Base-by-base conservation (phyloP, 2,113 vertebrate genomes). In the Clarias gariepinus region DNA sequence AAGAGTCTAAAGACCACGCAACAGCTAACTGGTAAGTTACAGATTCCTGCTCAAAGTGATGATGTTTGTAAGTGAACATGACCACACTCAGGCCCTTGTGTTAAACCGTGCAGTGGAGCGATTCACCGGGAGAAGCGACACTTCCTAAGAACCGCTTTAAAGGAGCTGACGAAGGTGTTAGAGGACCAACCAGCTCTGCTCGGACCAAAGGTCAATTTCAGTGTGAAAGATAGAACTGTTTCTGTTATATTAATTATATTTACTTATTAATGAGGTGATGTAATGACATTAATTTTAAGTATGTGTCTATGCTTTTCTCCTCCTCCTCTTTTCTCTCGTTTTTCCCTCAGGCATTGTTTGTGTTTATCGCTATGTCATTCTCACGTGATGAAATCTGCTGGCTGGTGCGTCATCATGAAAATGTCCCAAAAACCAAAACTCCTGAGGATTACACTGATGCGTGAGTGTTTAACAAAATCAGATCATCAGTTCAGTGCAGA, bases 301-400 rank as follows among this genome's bases (percentile, higher is more conserved):
- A 52, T 10, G 15, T 52, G 52, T 76, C n/a, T 23, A 52, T 25
- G 12, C 73, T 25, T 21, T 74, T 23, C 23, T 76, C 41, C 21
- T n/a, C 9, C 11, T 21, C 21, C 16, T 77, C 60, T 23, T 41
- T 68, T 82, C n/a, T 57, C 80, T 1, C 83, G 60, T 86, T 25
- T 71, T n/a, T 85, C 36, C 89, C 53, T 81, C 61, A 99, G 98
- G 97, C 94, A 0, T 92, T 98, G 80, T 97, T 94, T 71, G 95
- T 96, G 90, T 97, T 97, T 91, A 96, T 99, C 97, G 97, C 97
- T 0, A 92, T 98, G 86, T 96, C 98, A 0, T 97, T 99, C 89
- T 96, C 96, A 91, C 97, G 97, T 66, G 97, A 99, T 81, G 98
- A 99, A 87, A 93, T 99, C 60, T 94, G 94, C 85, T 99, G 97